Conservation (phyloP, 2,797 vertebrate species). For the Mus caroli region DNA sequence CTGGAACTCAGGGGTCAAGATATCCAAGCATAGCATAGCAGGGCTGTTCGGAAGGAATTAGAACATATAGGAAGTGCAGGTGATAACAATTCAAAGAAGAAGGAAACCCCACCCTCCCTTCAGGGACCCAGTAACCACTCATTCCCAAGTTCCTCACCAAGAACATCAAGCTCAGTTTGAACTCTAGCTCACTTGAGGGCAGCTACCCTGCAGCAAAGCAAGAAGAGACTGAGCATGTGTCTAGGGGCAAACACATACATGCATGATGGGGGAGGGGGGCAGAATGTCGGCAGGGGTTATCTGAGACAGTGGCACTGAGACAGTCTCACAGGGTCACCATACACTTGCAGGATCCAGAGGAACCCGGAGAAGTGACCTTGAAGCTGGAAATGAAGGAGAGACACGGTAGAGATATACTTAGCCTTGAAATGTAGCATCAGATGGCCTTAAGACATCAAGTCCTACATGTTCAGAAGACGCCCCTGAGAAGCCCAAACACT, state of each 20-base stretch:
- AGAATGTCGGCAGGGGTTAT: neutral
- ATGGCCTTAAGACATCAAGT: neutral
- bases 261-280: neutral
- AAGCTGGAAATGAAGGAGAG: neutral
- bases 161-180: conserved; percentile 11
- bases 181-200: neutral
- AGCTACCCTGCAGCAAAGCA: neutral
- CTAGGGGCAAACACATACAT: neutral
- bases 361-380: neutral
- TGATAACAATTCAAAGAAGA: neutral
- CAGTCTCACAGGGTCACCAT: neutral
- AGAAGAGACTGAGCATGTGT: neutral
- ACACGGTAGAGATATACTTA: neutral
- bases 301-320: neutral
- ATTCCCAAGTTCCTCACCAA: neutral
- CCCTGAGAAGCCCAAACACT: neutral
- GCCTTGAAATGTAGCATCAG: neutral
- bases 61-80: conserved; percentile 8
- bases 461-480: neutral
- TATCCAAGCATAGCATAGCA: neutral
- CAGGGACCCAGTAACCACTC: neutral
- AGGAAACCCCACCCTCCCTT: neutral
- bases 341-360: neutral
- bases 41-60: neutral
- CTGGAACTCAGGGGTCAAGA: neutral